Evolutionary conservation across 2,888 invertebrate species (phyloP).

Genomic region (Uloborus plumipes): DNA sequence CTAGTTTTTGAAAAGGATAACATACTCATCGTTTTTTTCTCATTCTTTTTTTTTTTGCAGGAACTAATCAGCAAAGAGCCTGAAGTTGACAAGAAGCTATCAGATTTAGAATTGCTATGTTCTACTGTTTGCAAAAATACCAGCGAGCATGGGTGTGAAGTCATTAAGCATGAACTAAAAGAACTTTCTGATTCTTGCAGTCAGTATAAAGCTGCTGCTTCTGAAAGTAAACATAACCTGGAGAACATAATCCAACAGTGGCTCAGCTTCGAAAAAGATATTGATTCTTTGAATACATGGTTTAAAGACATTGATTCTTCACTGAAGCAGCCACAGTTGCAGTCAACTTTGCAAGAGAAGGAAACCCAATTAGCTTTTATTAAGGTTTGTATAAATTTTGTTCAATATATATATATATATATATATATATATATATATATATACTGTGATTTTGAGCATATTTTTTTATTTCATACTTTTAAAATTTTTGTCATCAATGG

Average conservation of each 20-base stretch:
- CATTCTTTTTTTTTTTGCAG: constrained; percentile 65
- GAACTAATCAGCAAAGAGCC: constrained; percentile 78
- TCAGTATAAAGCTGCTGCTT: constrained; percentile 77
- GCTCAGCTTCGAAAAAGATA: constrained; percentile 86
- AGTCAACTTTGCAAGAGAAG: constrained; percentile 86
- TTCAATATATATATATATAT: neutral
- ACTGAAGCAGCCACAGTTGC: constrained; percentile 87
- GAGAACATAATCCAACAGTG: constrained; percentile 84
- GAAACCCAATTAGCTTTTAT: constrained; percentile 80
- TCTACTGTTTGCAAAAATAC: constrained; percentile 77
- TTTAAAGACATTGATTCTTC: constrained; percentile 85
- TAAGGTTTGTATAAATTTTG: constrained; percentile 73
- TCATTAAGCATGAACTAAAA: constrained; percentile 81
- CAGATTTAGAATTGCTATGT: constrained; percentile 79
- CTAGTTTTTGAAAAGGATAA: too few relatives aligned
- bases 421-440: neutral
- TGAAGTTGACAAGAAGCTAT: constrained; percentile 75
- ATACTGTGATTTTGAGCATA: neutral
- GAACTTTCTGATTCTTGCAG: constrained; percentile 79
- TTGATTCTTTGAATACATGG: constrained; percentile 88
- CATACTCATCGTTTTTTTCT: neutral
- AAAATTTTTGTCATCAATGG: too few relatives aligned
- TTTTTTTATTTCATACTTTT: neutral
- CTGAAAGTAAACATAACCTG: constrained; percentile 81
- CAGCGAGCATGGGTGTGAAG: constrained; percentile 82